These are phyloP conservation scores for Oligia latruncula DNA, from an alignment of 2,888 invertebrate genomes.

Conservation along the genomic window DNA sequence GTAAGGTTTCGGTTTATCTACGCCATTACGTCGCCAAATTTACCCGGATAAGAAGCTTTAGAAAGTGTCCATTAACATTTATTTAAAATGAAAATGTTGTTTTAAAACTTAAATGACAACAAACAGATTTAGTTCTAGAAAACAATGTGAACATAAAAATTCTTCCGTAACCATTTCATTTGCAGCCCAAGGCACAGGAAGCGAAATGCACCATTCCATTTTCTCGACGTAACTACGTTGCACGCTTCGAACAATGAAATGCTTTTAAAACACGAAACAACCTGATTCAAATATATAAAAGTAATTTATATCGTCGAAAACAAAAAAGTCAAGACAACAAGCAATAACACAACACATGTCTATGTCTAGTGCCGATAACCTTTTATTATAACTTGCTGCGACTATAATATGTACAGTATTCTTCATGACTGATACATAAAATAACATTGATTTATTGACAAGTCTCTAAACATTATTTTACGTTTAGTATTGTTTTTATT, in stretches of 20 bases:
- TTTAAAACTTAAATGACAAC: slow-evolving; percentile 38
- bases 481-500: neutral
- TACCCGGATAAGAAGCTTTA: slow-evolving; percentile 17
- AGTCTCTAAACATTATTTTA: neutral
- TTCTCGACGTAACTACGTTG: slow-evolving; percentile 85
- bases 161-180: slow-evolving; percentile 83
- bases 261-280: slow-evolving; percentile 88
- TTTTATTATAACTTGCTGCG: neutral
- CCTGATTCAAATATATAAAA: slow-evolving; percentile 82
- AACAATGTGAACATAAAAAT: slow-evolving; percentile 79
- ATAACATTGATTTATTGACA: neutral
- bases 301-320: slow-evolving; percentile 73
- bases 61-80: neutral
- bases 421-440: neutral
- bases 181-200: slow-evolving; percentile 86
- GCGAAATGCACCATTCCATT: slow-evolving; percentile 87
- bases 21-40: slow-evolving; percentile 26
- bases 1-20: slow-evolving; percentile 49
- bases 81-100: neutral
- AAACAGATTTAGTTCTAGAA: slow-evolving; percentile 69
- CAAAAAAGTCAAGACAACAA: slow-evolving; percentile 60
- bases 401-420: neutral
- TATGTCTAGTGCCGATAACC: neutral
- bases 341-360: slow-evolving; percentile 1
- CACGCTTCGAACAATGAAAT: slow-evolving; percentile 88